Evolutionary conservation across 2,113 vertebrate genomes (phyloP).

Genomic region (Larimichthys crocea): DNA sequence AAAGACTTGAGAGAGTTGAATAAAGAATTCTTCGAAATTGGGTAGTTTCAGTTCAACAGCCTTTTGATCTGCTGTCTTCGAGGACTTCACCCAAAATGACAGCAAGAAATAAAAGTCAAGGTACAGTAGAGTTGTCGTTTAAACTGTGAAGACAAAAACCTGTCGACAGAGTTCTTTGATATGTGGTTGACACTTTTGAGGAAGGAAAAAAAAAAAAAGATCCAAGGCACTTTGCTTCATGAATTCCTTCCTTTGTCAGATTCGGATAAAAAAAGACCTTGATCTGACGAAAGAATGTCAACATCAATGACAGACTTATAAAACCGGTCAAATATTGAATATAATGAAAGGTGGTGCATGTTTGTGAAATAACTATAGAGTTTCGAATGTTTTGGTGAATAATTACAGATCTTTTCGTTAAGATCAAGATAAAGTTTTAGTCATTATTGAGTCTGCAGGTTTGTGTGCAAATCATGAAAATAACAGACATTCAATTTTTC

Average conservation of each 20-base stretch:
- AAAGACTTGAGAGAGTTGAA: slow-evolving; percentile 31
- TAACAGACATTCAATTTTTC: not conserved
- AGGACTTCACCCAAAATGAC: slow-evolving; percentile 53
- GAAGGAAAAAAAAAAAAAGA: slow-evolving; percentile 32
- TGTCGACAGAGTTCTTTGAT: slow-evolving; percentile 48
- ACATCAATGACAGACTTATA: slow-evolving; percentile 6
- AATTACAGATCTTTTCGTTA: not conserved
- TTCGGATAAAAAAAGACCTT: slow-evolving; percentile 11
- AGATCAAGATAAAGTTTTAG: not conserved
- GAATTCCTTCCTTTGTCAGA: slow-evolving; percentile 31
- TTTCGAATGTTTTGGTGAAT: not conserved
- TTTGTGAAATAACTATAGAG: not conserved
- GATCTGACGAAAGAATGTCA: slow-evolving; percentile 36
- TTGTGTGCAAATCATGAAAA: not conserved
- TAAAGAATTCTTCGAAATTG: slow-evolving; percentile 53
- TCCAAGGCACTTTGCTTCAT: slow-evolving; percentile 24
- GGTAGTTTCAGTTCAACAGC: slow-evolving; percentile 54
- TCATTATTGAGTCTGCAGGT: not conserved
- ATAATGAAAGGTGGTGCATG: not conserved
- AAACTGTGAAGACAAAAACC: slow-evolving; percentile 48
- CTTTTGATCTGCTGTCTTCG: slow-evolving; percentile 59
- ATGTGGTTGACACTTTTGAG: slow-evolving; percentile 55
- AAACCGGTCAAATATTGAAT: not conserved
- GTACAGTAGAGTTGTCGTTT: slow-evolving; percentile 29
- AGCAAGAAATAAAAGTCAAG: slow-evolving; percentile 59